A percentile compares a stretch with the other conserved stretches of the same genome.
Evolutionary conservation across 1,140 invertebrate genomes (phyloP).

Genomic region (Drosophila willistoni): DNA sequence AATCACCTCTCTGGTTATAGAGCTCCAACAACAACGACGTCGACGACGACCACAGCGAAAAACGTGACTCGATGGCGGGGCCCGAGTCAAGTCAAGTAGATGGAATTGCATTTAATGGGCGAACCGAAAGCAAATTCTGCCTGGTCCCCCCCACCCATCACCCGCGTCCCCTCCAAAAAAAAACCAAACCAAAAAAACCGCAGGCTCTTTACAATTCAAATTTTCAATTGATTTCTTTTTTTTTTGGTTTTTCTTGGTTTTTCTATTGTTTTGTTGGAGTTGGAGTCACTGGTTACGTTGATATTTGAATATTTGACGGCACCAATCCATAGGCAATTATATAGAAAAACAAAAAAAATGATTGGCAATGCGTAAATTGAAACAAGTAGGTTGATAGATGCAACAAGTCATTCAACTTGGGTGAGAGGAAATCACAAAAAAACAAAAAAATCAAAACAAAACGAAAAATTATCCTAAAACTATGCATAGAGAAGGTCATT

Average conservation of each 20-base stretch:
- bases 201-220: conserved; percentile 66
- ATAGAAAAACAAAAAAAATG: conserved; percentile 26
- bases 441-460: no score
- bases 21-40: conserved; percentile 32
- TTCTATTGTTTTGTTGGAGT: conserved; percentile 17
- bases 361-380: conserved; percentile 37
- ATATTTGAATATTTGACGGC: conserved; percentile 63
- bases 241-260: conserved; percentile 38
- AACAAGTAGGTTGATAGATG: conserved; percentile 52
- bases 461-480: no score
- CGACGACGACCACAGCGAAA: conserved; percentile 30
- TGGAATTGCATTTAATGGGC: conserved; percentile 76
- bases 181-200: background rate
- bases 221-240: conserved; percentile 60
- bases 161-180: no score
- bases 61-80: conserved; percentile 66
- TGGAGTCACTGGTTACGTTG: conserved; percentile 50
- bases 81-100: conserved; percentile 71
- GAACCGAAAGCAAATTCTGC: conserved; percentile 47
- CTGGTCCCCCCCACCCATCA: background rate
- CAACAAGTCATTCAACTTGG: conserved; percentile 65
- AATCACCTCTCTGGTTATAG: conserved; percentile 70
- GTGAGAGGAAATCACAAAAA: conserved; percentile 11
- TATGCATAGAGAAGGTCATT: no score
- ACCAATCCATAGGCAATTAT: conserved; percentile 69